Evolutionary conservation across 2,113 vertebrate genomes (phyloP).

Genomic region (Lanius collurio): DNA sequence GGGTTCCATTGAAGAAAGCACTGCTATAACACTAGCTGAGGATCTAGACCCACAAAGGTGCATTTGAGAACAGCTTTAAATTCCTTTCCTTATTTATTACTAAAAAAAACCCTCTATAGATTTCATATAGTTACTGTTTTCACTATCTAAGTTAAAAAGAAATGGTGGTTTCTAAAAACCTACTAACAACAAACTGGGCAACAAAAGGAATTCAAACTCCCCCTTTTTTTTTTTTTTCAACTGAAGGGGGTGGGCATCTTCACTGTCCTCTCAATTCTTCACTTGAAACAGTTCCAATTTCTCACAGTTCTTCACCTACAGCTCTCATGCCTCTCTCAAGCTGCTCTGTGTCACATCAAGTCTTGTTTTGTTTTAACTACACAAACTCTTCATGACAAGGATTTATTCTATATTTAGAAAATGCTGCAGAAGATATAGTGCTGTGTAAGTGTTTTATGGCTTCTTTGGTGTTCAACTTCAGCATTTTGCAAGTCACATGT

Average conservation of each 20-base stretch:
- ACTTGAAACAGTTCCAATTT: not conserved
- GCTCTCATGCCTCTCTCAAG: not conserved
- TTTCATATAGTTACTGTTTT: not conserved
- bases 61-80: not conserved
- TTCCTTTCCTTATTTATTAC: not conserved
- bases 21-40: not conserved
- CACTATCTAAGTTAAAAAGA: not conserved
- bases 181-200: not conserved
- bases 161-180: not conserved
- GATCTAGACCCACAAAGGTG: not conserved
- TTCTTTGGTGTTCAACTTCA: not conserved
- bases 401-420: slow-evolving; percentile 52
- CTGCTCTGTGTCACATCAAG: slow-evolving; percentile 16
- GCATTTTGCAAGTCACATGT: not conserved
- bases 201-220: not conserved
- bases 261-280: not conserved
- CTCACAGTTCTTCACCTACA: not conserved
- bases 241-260: not conserved
- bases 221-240: rapidly evolving
- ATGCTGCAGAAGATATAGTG: not conserved
- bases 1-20: not conserved
- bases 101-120: not conserved
- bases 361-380: not conserved
- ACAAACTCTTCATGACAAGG: slow-evolving; percentile 1
- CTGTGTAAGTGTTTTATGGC: not conserved